Conservation (phyloP, 2,888 invertebrate genomes). For the Caenorhabditis sinica region DNA sequence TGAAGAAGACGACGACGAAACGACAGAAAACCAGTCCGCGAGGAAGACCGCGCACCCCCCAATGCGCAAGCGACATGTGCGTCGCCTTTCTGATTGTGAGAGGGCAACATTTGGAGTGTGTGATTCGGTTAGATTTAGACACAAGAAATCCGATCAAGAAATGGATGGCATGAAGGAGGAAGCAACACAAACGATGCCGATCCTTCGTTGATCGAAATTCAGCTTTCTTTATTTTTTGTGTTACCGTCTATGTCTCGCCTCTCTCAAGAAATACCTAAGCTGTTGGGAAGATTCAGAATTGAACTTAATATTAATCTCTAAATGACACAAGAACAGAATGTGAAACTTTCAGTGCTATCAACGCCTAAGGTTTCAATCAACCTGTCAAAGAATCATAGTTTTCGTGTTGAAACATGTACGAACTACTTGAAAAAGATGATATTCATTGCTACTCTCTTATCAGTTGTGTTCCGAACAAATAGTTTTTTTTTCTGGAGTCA, state of each 20-base stretch:
- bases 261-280: not conserved
- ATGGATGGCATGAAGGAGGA: constrained; percentile 37
- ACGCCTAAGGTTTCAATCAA: no score
- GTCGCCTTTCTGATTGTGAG: constrained; percentile 52
- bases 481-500: no score
- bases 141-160: constrained; percentile 53
- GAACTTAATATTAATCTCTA: no score
- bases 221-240: constrained; percentile 33
- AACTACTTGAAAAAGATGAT: no score
- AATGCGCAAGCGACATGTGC: constrained; percentile 49
- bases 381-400: no score
- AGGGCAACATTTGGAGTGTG: constrained; percentile 9
- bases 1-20: constrained; percentile 48
- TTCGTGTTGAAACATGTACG: no score
- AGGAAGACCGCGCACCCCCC: constrained; percentile 12
- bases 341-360: no score
- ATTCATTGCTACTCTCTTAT: no score
- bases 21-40: constrained; percentile 58
- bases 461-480: no score
- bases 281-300: no score
- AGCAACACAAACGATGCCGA: constrained; percentile 27
- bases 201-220: constrained; percentile 52
- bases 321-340: no score
- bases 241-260: constrained; percentile 10
- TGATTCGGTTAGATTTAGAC: constrained; percentile 30